phyloP scores from a whole-genome alignment of 2,797 vertebrate genomes.

The Carcharodon carcharias region DNA sequence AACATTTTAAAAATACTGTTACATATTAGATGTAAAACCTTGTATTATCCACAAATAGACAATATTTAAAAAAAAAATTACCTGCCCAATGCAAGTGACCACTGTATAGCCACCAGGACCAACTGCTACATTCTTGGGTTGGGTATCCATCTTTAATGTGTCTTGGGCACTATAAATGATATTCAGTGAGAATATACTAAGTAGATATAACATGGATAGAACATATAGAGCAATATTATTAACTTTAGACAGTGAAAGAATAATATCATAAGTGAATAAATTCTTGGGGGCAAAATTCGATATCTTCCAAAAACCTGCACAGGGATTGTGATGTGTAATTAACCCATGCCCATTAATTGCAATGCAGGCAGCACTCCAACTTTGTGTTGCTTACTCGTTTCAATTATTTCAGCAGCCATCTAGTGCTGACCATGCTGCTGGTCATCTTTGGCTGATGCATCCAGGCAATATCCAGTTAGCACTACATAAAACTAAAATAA shows the following conservation, averaged over 20 bases:
- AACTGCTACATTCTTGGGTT: slow-evolving; percentile 77
- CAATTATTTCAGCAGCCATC: background rate
- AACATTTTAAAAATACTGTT: background rate
- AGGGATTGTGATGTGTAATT: background rate
- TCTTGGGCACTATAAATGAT: slow-evolving; percentile 66
- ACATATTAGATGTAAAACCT: background rate
- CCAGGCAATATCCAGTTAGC: background rate
- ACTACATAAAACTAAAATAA: background rate
- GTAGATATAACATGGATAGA: background rate
- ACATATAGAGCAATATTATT: background rate
- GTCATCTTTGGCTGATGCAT: background rate
- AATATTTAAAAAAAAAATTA: slow-evolving; percentile 48
- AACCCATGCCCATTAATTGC: background rate
- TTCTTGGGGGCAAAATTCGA: background rate
- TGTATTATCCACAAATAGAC: background rate
- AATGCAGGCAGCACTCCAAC: background rate
- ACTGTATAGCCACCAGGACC: slow-evolving; percentile 70
- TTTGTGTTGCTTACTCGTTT: background rate
- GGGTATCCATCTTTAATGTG: slow-evolving; percentile 82
- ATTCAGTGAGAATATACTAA: background rate
- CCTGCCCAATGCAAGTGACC: slow-evolving; percentile 82
- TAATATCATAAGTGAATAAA: background rate
- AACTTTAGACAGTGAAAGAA: background rate
- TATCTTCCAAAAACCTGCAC: background rate
- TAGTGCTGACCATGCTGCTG: background rate